Conservation (phyloP, 2,113 vertebrate species). For the Empidonax traillii region DNA sequence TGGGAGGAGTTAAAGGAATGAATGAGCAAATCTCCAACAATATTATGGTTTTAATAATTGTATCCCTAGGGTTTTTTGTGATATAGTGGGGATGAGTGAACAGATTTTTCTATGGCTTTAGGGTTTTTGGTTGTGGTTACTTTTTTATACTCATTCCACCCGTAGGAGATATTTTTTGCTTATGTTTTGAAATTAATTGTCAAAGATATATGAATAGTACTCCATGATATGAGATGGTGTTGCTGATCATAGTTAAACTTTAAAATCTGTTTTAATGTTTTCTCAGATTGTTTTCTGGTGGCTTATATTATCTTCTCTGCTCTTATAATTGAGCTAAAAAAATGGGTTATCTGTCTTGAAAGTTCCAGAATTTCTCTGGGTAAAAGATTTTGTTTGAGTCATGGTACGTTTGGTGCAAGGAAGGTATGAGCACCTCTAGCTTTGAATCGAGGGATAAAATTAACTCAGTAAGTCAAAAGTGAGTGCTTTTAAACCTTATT, state of each 20-base stretch:
- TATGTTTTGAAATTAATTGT: not conserved
- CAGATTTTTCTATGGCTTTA: not conserved
- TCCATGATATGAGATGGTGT: not conserved
- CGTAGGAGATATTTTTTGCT: not conserved
- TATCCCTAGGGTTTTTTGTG: not conserved
- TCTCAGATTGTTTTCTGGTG: not conserved
- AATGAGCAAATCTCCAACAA: not conserved
- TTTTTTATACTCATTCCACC: not conserved
- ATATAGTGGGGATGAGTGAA: not conserved
- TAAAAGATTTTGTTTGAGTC: not conserved
- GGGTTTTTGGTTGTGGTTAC: not conserved
- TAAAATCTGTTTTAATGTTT: not conserved
- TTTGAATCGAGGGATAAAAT: not conserved
- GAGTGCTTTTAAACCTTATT: not conserved
- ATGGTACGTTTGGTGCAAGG: not conserved
- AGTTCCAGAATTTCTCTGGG: not conserved
- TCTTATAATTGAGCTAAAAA: not conserved
- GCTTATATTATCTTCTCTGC: not conserved
- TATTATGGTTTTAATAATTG: not conserved
- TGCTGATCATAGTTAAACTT: not conserved
- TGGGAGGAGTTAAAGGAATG: not conserved
- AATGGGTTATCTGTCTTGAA: not conserved
- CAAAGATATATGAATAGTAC: not conserved
- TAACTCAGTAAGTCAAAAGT: not conserved
- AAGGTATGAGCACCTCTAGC: not conserved